These are phyloP conservation scores for Isurus oxyrinchus DNA, from an alignment of 2,113 vertebrate genomes.

Conservation along the genomic window DNA sequence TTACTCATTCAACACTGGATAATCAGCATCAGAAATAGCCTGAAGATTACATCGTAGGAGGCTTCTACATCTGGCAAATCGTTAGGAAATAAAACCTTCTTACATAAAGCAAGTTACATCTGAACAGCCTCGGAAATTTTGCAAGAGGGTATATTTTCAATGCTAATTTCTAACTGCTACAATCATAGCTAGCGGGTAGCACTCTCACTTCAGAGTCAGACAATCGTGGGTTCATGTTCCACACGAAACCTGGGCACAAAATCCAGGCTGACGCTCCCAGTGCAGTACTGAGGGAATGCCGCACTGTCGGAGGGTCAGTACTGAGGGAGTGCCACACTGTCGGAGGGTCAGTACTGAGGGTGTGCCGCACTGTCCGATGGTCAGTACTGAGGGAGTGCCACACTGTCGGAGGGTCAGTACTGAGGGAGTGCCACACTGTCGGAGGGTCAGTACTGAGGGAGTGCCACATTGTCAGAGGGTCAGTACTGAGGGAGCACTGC, in stretches of 20 bases:
- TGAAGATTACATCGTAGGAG: neutral
- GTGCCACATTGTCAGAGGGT: neutral
- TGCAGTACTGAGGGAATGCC: neutral
- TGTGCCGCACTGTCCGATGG: neutral
- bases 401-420: neutral
- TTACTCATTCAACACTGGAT: neutral
- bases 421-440: neutral
- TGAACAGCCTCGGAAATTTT: neutral
- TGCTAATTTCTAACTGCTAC: neutral
- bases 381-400: neutral
- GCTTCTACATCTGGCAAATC: neutral
- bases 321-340: neutral
- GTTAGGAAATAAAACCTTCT: neutral
- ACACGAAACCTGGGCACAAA: neutral
- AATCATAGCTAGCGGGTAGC: neutral
- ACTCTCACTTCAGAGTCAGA: neutral
- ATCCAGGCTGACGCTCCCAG: neutral
- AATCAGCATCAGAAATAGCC: conserved; percentile 10
- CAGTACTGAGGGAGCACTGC: neutral
- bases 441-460: neutral
- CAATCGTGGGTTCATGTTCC: neutral
- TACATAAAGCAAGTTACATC: neutral
- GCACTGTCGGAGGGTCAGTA: neutral
- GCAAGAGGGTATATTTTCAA: neutral
- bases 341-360: neutral